Conservation (phyloP, 2,888 invertebrate species). For the Drosophila melanosoma region DNA sequence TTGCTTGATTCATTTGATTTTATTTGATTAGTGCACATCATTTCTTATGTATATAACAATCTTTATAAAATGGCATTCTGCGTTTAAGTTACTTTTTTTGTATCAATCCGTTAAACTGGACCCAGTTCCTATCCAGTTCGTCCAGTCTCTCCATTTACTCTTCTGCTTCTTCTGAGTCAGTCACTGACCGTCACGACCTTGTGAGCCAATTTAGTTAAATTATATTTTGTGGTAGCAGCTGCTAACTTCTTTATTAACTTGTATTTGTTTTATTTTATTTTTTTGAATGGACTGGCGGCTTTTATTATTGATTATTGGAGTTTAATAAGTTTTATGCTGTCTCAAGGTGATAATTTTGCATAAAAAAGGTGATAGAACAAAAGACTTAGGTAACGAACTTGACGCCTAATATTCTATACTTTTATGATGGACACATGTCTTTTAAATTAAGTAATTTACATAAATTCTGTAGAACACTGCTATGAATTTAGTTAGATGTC, state of each 20-base stretch:
- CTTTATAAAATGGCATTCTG: slow-evolving; percentile 52
- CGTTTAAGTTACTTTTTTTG: slow-evolving; percentile 3
- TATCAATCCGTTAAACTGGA: slow-evolving; percentile 14
- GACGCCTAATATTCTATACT: neutral
- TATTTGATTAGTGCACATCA: slow-evolving; percentile 8
- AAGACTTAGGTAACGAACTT: slow-evolving; percentile 77
- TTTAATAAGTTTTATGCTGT: slow-evolving; percentile 54
- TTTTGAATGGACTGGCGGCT: slow-evolving; percentile 22
- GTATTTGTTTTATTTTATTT: neutral
- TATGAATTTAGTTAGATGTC: slow-evolving; percentile 19
- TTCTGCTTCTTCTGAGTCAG: slow-evolving; percentile 35
- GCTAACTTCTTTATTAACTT: slow-evolving; percentile 13
- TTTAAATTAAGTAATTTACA: slow-evolving; percentile 5
- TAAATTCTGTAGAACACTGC: neutral
- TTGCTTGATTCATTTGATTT: slow-evolving; percentile 47
- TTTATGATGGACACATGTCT: slow-evolving; percentile 23
- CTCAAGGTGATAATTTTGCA: slow-evolving; percentile 60
- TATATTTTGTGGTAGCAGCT: slow-evolving; percentile 46
- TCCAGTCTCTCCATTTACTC: slow-evolving; percentile 38
- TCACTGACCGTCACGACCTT: slow-evolving; percentile 73
- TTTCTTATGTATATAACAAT: neutral
- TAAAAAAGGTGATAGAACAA: slow-evolving; percentile 69
- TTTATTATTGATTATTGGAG: slow-evolving; percentile 38
- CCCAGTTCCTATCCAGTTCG: slow-evolving; percentile 36
- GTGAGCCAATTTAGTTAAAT: slow-evolving; percentile 65